These are phyloP conservation scores for Lochmaea crataegi DNA, from an alignment of 2,888 invertebrate genomes.

Conservation along the genomic window DNA sequence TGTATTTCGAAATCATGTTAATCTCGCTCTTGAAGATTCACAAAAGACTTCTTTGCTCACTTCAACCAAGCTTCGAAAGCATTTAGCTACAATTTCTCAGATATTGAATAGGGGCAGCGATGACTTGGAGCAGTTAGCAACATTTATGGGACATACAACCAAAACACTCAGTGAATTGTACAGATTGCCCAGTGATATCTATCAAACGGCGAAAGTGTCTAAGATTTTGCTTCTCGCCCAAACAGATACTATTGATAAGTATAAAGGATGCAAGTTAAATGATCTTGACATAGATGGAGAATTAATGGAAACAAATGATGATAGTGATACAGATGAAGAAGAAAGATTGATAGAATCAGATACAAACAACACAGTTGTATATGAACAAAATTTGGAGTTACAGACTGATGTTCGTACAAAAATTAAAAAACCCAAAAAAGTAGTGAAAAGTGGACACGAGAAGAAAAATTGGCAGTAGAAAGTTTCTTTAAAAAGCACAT, in stretches of 20 bases:
- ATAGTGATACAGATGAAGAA: slow-evolving; percentile 21
- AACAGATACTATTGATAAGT: slow-evolving; percentile 23
- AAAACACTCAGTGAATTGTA: slow-evolving; percentile 42
- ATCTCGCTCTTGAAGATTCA: slow-evolving; percentile 17
- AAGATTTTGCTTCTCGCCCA: slow-evolving; percentile 35
- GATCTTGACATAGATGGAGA: slow-evolving; percentile 19
- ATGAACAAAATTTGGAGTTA: too few species aligned
- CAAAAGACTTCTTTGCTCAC: slow-evolving; percentile 23
- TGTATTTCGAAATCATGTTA: slow-evolving; percentile 14
- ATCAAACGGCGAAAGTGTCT: slow-evolving; percentile 42
- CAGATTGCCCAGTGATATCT: slow-evolving; percentile 40
- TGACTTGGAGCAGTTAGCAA: slow-evolving; percentile 42
- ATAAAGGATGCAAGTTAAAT: slow-evolving; percentile 26
- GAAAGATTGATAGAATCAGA: neutral
- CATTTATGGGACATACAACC: slow-evolving; percentile 44
- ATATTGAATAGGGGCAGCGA: slow-evolving; percentile 39
- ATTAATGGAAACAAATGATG: slow-evolving; percentile 11
- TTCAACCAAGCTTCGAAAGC: slow-evolving; percentile 41
- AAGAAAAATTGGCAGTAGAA: slow-evolving; percentile 16
- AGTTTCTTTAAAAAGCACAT: slow-evolving; percentile 9
- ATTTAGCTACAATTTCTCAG: slow-evolving; percentile 39
- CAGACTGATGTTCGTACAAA: too few species aligned
- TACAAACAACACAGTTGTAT: too few species aligned
- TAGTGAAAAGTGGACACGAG: slow-evolving; percentile 2
- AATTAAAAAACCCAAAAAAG: slow-evolving; percentile 1